Conservation (phyloP, 2,888 invertebrate genomes). For the Drosophila neonasuta region DNA sequence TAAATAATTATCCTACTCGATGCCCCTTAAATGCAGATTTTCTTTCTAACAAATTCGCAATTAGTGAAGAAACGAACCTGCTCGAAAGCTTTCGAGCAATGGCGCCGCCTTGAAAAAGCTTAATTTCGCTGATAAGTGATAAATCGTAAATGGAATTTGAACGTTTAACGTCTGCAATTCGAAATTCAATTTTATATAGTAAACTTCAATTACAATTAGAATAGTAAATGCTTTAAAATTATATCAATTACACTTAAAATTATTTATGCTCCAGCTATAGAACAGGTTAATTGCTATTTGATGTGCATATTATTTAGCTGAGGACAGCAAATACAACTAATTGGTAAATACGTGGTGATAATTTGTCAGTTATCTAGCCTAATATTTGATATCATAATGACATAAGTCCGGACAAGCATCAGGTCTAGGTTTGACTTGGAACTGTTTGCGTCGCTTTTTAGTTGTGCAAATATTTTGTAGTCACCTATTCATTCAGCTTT, state of each 20-base stretch:
- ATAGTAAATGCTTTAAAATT: neutral
- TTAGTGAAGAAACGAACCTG: conserved; percentile 32
- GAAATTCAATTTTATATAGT: neutral
- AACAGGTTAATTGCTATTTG: neutral
- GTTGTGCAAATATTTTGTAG: conserved; percentile 33
- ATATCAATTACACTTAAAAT: conserved; percentile 4
- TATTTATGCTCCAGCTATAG: neutral
- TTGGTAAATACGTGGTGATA: conserved; percentile 36
- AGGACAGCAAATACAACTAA: conserved; percentile 15
- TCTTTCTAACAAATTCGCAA: neutral
- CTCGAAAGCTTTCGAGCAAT: neutral
- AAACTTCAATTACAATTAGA: neutral
- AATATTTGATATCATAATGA: conserved; percentile 42
- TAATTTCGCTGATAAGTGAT: neutral
- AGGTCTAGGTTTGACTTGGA: neutral
- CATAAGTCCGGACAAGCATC: conserved; percentile 21
- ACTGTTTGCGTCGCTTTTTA: conserved; percentile 33
- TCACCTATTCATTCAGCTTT: conserved; percentile 8
- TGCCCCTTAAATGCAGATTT: neutral
- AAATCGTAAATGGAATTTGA: neutral
- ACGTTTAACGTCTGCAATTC: neutral
- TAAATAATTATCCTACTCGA: neutral
- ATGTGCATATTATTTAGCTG: neutral
- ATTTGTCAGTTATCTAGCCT: conserved; percentile 39
- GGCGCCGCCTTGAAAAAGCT: conserved; percentile 1